Base-by-base conservation (phyloP, 2,797 vertebrate genomes). In the Valencia hispanica region DNA sequence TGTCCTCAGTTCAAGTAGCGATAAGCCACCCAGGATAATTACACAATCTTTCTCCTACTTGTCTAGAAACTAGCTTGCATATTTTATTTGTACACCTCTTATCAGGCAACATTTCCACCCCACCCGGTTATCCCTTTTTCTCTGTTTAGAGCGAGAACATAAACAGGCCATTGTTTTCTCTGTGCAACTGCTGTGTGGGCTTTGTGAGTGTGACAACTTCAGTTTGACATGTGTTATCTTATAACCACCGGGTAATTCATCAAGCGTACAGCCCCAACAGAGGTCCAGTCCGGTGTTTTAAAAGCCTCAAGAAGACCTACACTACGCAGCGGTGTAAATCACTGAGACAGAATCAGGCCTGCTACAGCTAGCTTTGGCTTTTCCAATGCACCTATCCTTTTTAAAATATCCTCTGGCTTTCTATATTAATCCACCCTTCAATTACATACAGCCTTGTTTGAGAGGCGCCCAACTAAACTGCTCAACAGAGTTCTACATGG, bases 261-360 rank as follows among this genome's bases (percentile, higher is more conserved):
- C 93, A 93, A 78, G 80, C 83, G 72, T 69, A 70, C 70, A 78
- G 75, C 86, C 77, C 85, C 89, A 86, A n/a, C n/a, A 80, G 80
- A 92, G 89, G 79, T 82, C 85, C 85, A 68, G 78, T 77, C 72
- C 65, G 66, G 75, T 80, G 82, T 82, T 87, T 78, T 90, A 93
- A 93, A 93, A 89, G 87, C 87, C 74, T 84, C 82, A n/a, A 63
- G 88, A 91, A 92, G 86, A 88, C 82, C 86, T 74, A 71, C 50
- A 47, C 75, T 76, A 84, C 87, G 79, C 78, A 61, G 86, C 2
- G 86, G 87, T 79, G 93, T 94, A 94, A 94, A 96, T 94, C 94
- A 94, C 87, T 70, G 5, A 84, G 94, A 94, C 94, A 94, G 93
- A 95, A 93, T 94, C 88, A 82, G 94, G 92, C 73, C 92, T 93